Percentiles rank a stretch among this genome's conserved stretches.
phyloP scores from a whole-genome alignment of 2,113 vertebrate genomes.

The Paracanthobrama guichenoti region DNA sequence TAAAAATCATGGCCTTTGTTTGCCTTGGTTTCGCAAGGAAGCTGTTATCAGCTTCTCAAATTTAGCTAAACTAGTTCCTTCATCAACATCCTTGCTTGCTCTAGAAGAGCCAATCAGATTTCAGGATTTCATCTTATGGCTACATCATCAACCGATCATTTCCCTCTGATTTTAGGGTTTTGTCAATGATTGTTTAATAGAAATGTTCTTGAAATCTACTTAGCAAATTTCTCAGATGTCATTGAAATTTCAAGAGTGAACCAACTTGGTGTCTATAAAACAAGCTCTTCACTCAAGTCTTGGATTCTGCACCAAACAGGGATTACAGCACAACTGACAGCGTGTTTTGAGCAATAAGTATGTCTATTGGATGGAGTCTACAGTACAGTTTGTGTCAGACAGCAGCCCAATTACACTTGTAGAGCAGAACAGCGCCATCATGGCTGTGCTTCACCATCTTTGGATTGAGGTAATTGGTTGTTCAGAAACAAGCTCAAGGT shows the following conservation, averaged over 20 bases:
- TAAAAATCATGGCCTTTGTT: background rate
- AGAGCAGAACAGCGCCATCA: background rate
- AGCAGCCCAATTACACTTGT: background rate
- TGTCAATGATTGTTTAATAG: background rate
- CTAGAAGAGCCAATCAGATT: background rate
- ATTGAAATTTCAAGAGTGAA: background rate
- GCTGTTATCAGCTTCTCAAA: background rate
- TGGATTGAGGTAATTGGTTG: background rate
- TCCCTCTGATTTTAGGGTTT: background rate
- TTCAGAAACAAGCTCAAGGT: constrained; percentile 16
- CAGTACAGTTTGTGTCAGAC: background rate
- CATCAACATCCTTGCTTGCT: background rate
- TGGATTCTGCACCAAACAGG: background rate
- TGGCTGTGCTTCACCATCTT: background rate
- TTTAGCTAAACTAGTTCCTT: background rate
- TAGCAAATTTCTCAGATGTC: background rate
- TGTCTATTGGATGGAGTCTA: background rate
- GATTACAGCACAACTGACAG: background rate
- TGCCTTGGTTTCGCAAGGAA: background rate
- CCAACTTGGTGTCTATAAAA: background rate
- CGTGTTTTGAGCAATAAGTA: background rate
- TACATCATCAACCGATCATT: background rate
- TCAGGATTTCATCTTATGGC: background rate
- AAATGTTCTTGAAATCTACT: background rate
- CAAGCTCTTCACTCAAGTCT: background rate